phyloP scores from a whole-genome alignment of 2,888 invertebrate genomes.

The Lepidocyrtoides sp. region DNA sequence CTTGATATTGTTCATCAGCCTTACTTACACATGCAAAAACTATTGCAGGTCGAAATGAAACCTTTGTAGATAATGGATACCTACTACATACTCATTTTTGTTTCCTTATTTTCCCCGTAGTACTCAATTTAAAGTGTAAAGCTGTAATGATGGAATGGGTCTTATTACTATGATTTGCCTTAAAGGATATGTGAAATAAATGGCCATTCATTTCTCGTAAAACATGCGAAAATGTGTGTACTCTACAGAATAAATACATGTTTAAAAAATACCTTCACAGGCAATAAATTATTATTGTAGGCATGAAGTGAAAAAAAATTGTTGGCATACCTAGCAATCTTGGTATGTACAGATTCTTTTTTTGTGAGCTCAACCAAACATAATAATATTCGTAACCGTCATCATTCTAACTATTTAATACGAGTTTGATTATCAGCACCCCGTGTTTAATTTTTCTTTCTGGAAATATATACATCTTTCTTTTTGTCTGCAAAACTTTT shows the following conservation, averaged over 20 bases:
- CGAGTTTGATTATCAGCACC: constrained; percentile 9
- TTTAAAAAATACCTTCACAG: not conserved
- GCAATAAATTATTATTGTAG: not conserved
- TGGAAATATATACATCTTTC: constrained; percentile 7
- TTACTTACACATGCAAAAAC: too few relatives aligned
- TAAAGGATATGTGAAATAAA: not conserved
- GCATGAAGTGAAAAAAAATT: not conserved
- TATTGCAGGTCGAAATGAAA: too few relatives aligned
- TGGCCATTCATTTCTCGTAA: not conserved
- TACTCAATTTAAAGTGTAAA: too few relatives aligned
- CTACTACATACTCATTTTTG: too few relatives aligned
- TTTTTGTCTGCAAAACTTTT: not conserved
- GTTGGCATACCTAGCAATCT: not conserved
- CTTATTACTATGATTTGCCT: not conserved
- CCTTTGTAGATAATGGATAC: too few relatives aligned
- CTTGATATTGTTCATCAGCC: too few relatives aligned
- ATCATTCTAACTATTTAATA: constrained; percentile 7
- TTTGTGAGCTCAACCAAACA: not conserved
- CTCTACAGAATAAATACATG: not conserved
- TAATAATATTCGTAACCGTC: too few relatives aligned
- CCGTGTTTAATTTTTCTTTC: constrained; percentile 6
- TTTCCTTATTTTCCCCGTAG: too few relatives aligned
- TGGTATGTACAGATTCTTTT: not conserved
- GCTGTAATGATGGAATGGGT: too few relatives aligned
- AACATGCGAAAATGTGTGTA: not conserved